Evolutionary conservation across 2,888 invertebrate species (phyloP).

Genomic region (Choristoneura rosaceana): DNA sequence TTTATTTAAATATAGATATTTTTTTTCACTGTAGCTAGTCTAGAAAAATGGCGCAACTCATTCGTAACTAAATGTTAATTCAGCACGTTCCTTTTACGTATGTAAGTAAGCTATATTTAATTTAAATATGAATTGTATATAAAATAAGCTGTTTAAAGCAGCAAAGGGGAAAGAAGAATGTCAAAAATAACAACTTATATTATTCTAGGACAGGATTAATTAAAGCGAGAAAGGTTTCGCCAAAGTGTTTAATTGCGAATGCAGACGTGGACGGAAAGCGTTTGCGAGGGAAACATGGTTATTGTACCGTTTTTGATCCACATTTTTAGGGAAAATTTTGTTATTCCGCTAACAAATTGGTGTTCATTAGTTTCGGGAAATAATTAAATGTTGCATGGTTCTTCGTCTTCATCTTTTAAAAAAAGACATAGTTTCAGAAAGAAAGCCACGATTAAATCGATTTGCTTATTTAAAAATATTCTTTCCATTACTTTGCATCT

Average conservation of each 20-base stretch:
- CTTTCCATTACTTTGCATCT: too few relatives aligned
- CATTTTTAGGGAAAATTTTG: not conserved
- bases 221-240: constrained; percentile 8
- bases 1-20: too few relatives aligned
- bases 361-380: too few relatives aligned
- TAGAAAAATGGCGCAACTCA: too few relatives aligned
- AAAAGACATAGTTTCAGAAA: not conserved
- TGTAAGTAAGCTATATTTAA: not conserved
- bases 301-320: not conserved
- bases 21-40: too few relatives aligned
- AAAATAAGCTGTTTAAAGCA: not conserved
- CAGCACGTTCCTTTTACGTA: too few relatives aligned
- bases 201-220: constrained; percentile 4
- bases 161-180: not conserved
- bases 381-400: not conserved
- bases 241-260: not conserved
- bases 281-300: not conserved
- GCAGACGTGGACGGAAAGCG: constrained; percentile 2
- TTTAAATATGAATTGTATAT: not conserved
- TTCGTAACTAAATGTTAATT: too few relatives aligned
- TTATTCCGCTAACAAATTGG: not conserved
- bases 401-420: too few relatives aligned
- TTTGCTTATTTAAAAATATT: too few relatives aligned
- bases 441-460: too few relatives aligned
- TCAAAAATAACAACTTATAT: not conserved